Evolutionary conservation across 2,797 vertebrate species (phyloP), one percentile per base, ranked within the genome.

Genomic region (Podarcis siculus): DNA sequence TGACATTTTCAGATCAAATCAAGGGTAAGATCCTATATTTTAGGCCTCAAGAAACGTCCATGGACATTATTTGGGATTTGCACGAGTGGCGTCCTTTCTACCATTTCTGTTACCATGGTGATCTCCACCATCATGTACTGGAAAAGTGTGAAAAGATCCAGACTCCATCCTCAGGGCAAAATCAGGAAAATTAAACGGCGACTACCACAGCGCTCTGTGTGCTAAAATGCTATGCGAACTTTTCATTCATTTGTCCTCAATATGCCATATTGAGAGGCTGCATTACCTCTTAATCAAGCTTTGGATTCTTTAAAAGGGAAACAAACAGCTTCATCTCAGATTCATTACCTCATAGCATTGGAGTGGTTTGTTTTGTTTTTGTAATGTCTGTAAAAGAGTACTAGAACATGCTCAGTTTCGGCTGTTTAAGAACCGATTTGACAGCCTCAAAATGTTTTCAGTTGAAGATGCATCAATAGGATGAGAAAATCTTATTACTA

Each of bases 351-450:
- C 95, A 88, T 88, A 95, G 90, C 90, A 89, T 92, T n/a, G n/a
- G 58, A 19, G 58, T 79, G 49, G 25, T 37, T 66, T 75, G 15
- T 81, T 89, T 85, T 80, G 71, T 66, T 67, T 95, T 95, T 93
- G 90, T 93, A 90, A 94, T 89, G 98, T 98, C 98, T 98, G 98
- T 98, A 98, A 99, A 98, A 97, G 98, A 98, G 98, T 97, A 98
- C 98, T 96, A 96, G 91, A 95, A 96, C 55, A 90, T 86, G 87
- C 87, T 79, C 69, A 75, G 72, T 85, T 89, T 89, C 67, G 69
- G 55, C 86, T 32, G 67, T 85, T 92, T 87, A 90, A 45, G 83
- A 75, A 27, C 58, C 4, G 15, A 82, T 58, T 39, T 2, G 5
- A 55, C 8, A 87, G 87, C 61, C 66, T 91, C 37, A 5, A 76